Conservation (phyloP, 1,140 invertebrate species). For the Eubasilissa regina region DNA sequence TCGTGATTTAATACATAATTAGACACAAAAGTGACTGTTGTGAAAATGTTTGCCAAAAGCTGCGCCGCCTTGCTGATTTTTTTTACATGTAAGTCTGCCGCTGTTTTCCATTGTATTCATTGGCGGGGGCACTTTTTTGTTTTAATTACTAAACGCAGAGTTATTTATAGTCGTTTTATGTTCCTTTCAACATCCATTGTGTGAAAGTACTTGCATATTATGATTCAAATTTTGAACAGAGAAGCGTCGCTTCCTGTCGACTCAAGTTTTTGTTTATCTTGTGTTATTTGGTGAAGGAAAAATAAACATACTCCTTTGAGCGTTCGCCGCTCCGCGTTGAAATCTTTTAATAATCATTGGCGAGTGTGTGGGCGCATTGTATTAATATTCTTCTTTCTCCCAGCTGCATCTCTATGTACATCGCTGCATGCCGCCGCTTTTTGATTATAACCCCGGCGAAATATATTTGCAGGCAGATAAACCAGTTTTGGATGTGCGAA, state of each 20-base stretch:
- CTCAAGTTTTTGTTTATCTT: constrained; percentile 15
- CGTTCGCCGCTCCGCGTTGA: not conserved
- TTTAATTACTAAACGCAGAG: constrained; percentile 22
- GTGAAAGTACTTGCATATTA: not conserved
- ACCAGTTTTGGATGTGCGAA: constrained; percentile 11
- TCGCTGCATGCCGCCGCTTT: not conserved
- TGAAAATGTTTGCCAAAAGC: constrained; percentile 32
- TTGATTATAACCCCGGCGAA: constrained; percentile 1
- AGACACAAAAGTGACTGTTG: constrained; percentile 10
- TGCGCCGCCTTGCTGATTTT: constrained; percentile 29
- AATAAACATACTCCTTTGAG: constrained; percentile 16
- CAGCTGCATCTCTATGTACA: not conserved
- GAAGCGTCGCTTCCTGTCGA: constrained; percentile 4
- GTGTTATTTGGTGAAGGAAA: not conserved
- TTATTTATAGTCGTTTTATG: constrained; percentile 3
- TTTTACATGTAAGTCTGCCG: constrained; percentile 25
- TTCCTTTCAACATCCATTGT: not conserved
- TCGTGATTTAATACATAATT: constrained; percentile 31
- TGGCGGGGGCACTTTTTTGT: constrained; percentile 21
- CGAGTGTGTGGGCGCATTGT: not conserved
- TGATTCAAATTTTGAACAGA: not conserved
- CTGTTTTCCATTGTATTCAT: constrained; percentile 5
- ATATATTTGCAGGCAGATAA: not conserved
- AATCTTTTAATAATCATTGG: not conserved
- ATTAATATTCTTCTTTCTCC: not conserved